Conservation (phyloP, 2,888 invertebrate species). For the Thalpophila matura region DNA sequence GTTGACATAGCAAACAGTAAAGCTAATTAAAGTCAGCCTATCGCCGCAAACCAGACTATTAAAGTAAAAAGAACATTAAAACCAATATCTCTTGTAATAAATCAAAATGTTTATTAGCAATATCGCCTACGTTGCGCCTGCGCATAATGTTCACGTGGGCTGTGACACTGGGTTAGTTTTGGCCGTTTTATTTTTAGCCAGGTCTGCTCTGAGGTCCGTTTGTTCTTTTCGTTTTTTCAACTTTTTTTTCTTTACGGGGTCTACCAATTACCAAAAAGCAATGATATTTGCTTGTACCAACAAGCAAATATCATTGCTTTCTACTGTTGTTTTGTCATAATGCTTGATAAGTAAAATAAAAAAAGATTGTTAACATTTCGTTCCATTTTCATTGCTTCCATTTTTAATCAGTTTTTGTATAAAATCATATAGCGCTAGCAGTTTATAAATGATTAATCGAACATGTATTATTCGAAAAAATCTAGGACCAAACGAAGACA, state of each 20-base stretch:
- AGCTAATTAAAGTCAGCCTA: slow-evolving; percentile 31
- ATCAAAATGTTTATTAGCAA: slow-evolving; percentile 66
- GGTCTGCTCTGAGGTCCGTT: slow-evolving; percentile 17
- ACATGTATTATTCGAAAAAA: too few species aligned
- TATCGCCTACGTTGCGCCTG: slow-evolving; percentile 65
- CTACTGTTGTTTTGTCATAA: not conserved
- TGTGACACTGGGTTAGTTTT: slow-evolving; percentile 40
- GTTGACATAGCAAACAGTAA: slow-evolving; percentile 18
- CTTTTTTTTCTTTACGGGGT: not conserved
- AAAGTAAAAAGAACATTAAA: slow-evolving; percentile 50
- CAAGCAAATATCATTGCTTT: too few species aligned
- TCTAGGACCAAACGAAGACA: too few species aligned
- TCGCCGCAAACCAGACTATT: slow-evolving; percentile 37
- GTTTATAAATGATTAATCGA: too few species aligned
- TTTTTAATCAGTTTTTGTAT: too few species aligned
- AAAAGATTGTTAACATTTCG: too few species aligned
- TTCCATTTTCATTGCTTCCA: too few species aligned
- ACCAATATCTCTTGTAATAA: slow-evolving; percentile 59
- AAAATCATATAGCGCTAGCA: too few species aligned
- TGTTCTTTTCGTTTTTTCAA: slow-evolving; percentile 9
- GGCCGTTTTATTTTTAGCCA: slow-evolving; percentile 51
- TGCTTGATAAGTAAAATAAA: too few species aligned
- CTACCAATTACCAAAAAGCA: not conserved
- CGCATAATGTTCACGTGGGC: slow-evolving; percentile 60
- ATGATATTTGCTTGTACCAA: too few species aligned